Evolutionary conservation across 2,888 invertebrate species (phyloP), one percentile per base, ranked within the genome.

Genomic region (Cremastobaeus sp.): DNA sequence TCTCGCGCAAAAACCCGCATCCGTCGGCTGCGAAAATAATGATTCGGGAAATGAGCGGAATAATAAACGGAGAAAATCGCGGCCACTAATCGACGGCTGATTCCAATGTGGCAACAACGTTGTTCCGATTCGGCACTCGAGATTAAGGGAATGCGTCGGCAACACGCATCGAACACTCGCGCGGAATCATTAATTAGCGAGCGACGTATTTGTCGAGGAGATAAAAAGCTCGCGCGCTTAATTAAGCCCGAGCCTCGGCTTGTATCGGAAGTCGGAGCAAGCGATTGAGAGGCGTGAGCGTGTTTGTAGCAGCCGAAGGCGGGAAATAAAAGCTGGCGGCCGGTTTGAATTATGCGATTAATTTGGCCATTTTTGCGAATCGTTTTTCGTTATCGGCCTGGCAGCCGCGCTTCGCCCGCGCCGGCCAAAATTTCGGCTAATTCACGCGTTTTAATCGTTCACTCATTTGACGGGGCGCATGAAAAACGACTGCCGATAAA

Each of bases 401-500:
- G 35, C 48, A 21, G 35, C 14, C 48, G 43, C 25, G 20, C 47
- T 64, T 50, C n/a, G 37, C 8, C 39, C 20, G 47, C 45, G 41
- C 47, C 45, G 60, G 32, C 62, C 62, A 20, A 84, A 83, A 83
- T 83, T 83, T 82, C 81, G 82, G 83, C 82, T 83, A 85, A 86
- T 86, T 86, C 85, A 76, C 82, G 83, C 82, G 84, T 83, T 86
- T 85, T 85, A 86, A 86, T 87, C 86, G 85, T 83, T 83, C 84
- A 82, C 82, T 86, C 84, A 86, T 86, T 86, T 86, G 86, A 86
- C 85, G 82, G 80, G 83, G 81, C 81, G 81, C 82, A 85, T 87
- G 87, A 87, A 87, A 87, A 87, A 87, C 84, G 87, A 84, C 81
- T 79, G 82, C 86, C 87, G 86, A 87, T 87, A 87, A 87, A 87